Base-by-base conservation (phyloP, 2,797 vertebrate species). In the Cynodonichthys magdalenae region DNA sequence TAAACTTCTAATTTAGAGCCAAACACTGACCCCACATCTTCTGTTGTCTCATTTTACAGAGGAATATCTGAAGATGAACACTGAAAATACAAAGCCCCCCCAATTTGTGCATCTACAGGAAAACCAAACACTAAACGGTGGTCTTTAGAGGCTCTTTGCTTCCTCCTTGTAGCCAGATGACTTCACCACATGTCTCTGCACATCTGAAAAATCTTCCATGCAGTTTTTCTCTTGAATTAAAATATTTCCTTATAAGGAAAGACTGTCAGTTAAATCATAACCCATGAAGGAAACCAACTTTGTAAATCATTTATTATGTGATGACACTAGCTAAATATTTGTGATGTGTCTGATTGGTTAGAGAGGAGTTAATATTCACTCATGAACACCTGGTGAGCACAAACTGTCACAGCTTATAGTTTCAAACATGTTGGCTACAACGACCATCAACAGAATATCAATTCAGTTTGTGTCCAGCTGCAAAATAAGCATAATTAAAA, bases 161-260 rank as follows among this genome's bases (percentile, higher is more conserved):
- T 79, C 66, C 72, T 29, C 19, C 46, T 19, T 63, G 67, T 39
- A 50, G 31, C 47, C 27, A 69, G 55, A 83, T 67, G 57, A 75
- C 76, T 84, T 80, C 54, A 41, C 73, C 78, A 70, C 20, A 64
- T 78, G 84, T 66, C 36, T 6, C 59, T 52, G 2, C 70, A 66
- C 49, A 54, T 75, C 45, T 64, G 68, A 19, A 54, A 12, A 45
- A 66, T 62, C 69, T 50, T 53, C 74, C 19, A 53, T 29, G 50
- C 36, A n/a, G 29, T 11, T 47, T 48, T 17, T 34, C 1, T 56
- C 34, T 56, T 45, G n/a, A 5, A n/a, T 45, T 63, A 1, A 24
- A 17, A 53, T 17, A 20, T 18, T 20, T 36, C 29, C 20, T 17
- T 41, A n/a, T 17, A 8, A 12, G 31, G 42, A 42, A 28, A 54